Evolutionary conservation across 2,888 invertebrate species (phyloP).

Genomic region (Clunio marinus): DNA sequence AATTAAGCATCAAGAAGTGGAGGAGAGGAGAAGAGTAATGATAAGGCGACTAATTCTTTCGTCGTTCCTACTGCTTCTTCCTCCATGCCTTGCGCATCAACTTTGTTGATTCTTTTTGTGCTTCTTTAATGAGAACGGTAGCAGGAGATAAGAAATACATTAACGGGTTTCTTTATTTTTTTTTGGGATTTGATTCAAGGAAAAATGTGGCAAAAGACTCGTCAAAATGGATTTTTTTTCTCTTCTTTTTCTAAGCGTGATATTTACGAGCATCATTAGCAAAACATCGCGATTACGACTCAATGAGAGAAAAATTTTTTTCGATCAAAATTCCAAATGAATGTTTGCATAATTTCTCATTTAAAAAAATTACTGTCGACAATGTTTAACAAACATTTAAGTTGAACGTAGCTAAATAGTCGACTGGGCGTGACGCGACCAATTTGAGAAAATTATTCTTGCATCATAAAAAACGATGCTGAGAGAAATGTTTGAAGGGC

Average conservation of each 20-base stretch:
- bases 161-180: conserved; percentile 33
- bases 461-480: not conserved
- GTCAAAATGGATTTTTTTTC: not conserved
- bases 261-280: conserved; percentile 17
- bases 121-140: conserved; percentile 39
- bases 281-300: not conserved
- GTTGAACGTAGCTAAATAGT: not conserved
- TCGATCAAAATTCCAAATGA: not conserved
- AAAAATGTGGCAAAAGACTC: not conserved
- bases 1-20: conserved; percentile 18
- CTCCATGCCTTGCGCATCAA: not conserved
- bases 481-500: conserved; percentile 20
- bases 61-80: not conserved
- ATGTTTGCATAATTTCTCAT: not conserved
- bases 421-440: not conserved
- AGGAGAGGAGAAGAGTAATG: conserved; percentile 24
- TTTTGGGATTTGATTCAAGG: not conserved
- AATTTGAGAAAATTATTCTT: conserved; percentile 7
- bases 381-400: not conserved
- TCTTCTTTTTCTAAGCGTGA: conserved; percentile 10
- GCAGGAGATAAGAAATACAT: conserved; percentile 39
- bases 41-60: conserved; percentile 37
- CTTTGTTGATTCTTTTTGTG: conserved; percentile 28
- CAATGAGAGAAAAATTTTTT: too few relatives aligned
- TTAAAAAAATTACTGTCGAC: too few relatives aligned